Base-by-base conservation (phyloP, 2,113 vertebrate genomes). In the Petromus typicus region DNA sequence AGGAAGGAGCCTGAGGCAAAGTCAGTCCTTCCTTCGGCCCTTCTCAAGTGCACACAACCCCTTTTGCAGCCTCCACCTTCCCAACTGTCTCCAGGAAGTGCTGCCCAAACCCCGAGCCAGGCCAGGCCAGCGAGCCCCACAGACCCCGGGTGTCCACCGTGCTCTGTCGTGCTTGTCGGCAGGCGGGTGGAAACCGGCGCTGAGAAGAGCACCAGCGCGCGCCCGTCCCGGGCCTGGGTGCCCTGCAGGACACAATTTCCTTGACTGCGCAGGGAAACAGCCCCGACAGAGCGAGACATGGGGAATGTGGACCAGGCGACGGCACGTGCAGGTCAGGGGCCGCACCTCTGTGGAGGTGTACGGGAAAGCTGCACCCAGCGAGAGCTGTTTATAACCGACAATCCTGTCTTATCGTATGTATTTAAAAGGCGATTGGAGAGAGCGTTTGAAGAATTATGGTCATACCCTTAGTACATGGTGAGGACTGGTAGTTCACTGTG, bases 381-480 rank as follows among this genome's bases (percentile, higher is more conserved):
- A 37, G 30, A 82, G 89, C 80, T 48, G 67, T 17, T 45, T 56
- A 3, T 61, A 63, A 66, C 25, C 40, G 25, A 86, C 54, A 71
- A 93, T 54, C 34, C 20, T 56, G 17, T 45, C 48, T 82, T 25
- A 23, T 45, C 18, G 9, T 20, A 23, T 40, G 12, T 12, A 22
- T 66, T 84, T 75, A 67, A 76, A 89, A 43, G n/a, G n/a, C n/a
- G n/a, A 87, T 59, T 32, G 59, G 57, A 69, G 78, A 93, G 81
- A 59, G 2, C 37, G 23, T n/a, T 86, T 32, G 79, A 66, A 67
- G 37, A 81, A 85, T 64, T 67, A 61, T 79, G 16, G 22, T 54
- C 32, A 64, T 7, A 57, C 66, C 76, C 43, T 92, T 59, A 71
- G 37, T 71, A 40, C 48, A 82, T 71, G 93, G 67, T 34, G 66